Evolutionary conservation across 92 coral and sea anemone genomes (phyloP).

Genomic region (Blastomussa wellsi): DNA sequence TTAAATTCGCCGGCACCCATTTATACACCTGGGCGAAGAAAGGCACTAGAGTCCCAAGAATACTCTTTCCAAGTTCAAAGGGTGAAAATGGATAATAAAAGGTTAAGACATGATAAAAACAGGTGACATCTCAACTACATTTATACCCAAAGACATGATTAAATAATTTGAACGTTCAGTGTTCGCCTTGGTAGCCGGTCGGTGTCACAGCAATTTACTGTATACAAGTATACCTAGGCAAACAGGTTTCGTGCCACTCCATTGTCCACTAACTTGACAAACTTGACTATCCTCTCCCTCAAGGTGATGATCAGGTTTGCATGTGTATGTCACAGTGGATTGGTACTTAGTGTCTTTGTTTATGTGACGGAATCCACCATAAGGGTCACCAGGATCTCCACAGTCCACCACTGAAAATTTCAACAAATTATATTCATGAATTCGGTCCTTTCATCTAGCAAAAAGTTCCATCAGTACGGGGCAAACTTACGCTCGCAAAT

Average conservation of each 20-base stretch:
- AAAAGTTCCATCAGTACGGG: no score
- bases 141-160: no score
- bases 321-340: conserved; percentile 74
- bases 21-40: no score
- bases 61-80: no score
- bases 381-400: conserved; percentile 74
- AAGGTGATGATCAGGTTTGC: conserved; percentile 80
- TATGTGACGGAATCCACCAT: conserved; percentile 73
- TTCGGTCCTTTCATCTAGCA: neutral
- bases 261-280: conserved; percentile 78
- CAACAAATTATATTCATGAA: neutral
- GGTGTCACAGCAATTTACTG: neutral
- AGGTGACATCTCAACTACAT: no score
- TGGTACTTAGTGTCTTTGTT: conserved; percentile 76
- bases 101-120: no score
- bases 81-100: no score
- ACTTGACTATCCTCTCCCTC: conserved; percentile 80
- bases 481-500: conserved; percentile 75
- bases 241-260: conserved; percentile 84
- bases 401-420: conserved; percentile 71
- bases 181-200: no score
- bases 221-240: conserved; percentile 84
- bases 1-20: no score
- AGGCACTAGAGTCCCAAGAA: no score
- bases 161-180: no score